Percentiles rank a stretch among this genome's conserved stretches.
These are phyloP conservation scores for Spodoptera picta DNA, from an alignment of 2,888 invertebrate species.

Conservation along the genomic window DNA sequence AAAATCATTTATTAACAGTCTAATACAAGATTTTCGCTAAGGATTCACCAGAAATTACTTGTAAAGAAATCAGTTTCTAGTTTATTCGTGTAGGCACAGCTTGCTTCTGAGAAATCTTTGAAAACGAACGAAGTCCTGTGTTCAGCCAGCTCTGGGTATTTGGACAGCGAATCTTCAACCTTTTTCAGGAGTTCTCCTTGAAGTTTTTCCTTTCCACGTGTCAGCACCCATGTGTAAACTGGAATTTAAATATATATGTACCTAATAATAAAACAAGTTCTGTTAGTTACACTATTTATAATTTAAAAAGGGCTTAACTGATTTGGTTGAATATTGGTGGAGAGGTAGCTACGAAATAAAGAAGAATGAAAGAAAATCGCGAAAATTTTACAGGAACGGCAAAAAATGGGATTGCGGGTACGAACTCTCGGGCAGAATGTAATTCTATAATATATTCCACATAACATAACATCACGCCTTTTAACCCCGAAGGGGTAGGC, in stretches of 20 bases:
- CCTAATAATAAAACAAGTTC: too few relatives aligned
- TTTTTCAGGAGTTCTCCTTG: constrained; percentile 73
- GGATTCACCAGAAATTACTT: constrained; percentile 77
- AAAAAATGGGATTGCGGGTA: too few relatives aligned
- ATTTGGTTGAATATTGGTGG: too few relatives aligned
- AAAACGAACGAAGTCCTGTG: constrained; percentile 76
- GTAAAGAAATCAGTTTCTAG: constrained; percentile 77
- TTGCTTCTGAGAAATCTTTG: constrained; percentile 75
- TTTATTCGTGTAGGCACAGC: constrained; percentile 72
- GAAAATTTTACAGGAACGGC: too few relatives aligned
- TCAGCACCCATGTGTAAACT: constrained; percentile 82
- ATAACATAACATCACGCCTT: too few relatives aligned
- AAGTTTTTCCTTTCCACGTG: constrained; percentile 74
- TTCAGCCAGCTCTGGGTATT: constrained; percentile 76
- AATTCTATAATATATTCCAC: too few relatives aligned
- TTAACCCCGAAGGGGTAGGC: too few relatives aligned
- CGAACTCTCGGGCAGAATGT: too few relatives aligned
- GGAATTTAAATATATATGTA: constrained; percentile 53
- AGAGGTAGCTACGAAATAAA: too few relatives aligned
- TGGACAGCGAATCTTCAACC: constrained; percentile 74
- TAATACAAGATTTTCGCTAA: not conserved
- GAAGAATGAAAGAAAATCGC: too few relatives aligned
- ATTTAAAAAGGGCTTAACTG: too few relatives aligned
- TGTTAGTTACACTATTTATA: too few relatives aligned
- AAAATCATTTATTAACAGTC: constrained; percentile 37